Evolutionary conservation across 2,797 vertebrate genomes (phyloP).

Genomic region (Toxotes lorentzi): DNA sequence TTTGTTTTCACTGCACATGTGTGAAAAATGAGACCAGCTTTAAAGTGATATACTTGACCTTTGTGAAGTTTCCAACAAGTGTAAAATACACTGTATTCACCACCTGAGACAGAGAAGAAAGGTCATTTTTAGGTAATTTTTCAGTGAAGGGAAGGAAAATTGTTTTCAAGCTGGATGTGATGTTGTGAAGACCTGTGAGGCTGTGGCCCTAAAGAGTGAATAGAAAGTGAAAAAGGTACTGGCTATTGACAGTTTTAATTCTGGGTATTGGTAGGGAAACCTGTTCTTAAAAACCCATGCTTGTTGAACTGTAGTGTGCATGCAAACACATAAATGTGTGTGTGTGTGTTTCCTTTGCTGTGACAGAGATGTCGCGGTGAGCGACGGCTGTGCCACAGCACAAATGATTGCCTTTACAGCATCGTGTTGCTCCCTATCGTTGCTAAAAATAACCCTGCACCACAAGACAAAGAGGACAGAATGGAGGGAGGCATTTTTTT

Average conservation of each 20-base stretch:
- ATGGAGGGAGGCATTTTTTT: conserved; percentile 47
- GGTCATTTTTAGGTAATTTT: not conserved
- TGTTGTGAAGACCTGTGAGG: conserved; percentile 12
- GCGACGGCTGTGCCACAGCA: conserved; percentile 74
- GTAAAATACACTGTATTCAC: conserved; percentile 13
- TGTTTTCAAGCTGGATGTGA: not conserved
- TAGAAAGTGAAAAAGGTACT: too few species aligned
- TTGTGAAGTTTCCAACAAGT: conserved; percentile 27
- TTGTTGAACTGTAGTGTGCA: conserved; percentile 16
- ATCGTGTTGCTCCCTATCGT: conserved; percentile 74
- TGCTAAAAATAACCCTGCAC: conserved; percentile 85
- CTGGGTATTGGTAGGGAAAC: conserved; percentile 21
- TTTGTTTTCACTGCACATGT: conserved; percentile 53
- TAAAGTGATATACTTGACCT: conserved; percentile 45
- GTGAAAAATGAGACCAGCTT: conserved; percentile 53
- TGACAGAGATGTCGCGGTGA: conserved; percentile 75
- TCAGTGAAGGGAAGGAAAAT: not conserved
- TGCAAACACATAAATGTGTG: conserved; percentile 12
- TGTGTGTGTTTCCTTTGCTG: conserved; percentile 45
- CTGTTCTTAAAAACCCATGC: conserved; percentile 3
- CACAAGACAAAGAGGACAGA: conserved; percentile 71
- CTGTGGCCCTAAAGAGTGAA: not conserved
- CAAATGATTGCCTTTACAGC: conserved; percentile 82
- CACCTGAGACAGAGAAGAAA: not conserved
- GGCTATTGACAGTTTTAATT: conserved; percentile 6